Evolutionary conservation across 2,113 vertebrate genomes (phyloP).

Genomic region (Mormyrus iriodes): DNA sequence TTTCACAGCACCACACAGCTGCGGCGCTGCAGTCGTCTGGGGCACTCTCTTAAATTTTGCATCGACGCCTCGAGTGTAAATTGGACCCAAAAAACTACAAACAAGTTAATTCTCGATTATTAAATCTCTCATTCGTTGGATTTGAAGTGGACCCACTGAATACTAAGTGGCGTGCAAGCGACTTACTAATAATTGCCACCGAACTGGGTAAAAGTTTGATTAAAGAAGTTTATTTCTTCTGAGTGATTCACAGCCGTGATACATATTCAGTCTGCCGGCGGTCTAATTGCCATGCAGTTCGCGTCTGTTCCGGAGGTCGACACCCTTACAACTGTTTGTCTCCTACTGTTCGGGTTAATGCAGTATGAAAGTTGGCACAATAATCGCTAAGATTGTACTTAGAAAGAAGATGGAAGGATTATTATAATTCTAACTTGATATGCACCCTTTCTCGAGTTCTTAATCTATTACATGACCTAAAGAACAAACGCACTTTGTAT

Average conservation of each 20-base stretch:
- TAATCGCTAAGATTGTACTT: background rate
- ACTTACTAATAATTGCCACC: background rate
- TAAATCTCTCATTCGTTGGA: background rate
- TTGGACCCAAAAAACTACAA: slow-evolving; percentile 3
- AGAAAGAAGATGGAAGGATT: background rate
- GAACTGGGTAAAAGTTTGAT: background rate
- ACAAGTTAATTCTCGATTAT: slow-evolving; percentile 16
- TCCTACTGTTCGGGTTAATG: background rate
- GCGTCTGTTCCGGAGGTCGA: background rate
- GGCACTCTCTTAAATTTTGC: slow-evolving; percentile 24
- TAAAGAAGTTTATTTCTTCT: slow-evolving; percentile 6
- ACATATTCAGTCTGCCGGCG: background rate
- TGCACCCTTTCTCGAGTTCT: background rate
- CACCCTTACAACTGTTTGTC: background rate
- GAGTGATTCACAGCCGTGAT: background rate
- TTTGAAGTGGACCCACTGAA: slow-evolving; percentile 4
- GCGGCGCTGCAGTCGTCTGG: slow-evolving; percentile 47
- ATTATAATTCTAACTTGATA: background rate
- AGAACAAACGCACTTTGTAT: background rate
- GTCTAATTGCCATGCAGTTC: slow-evolving; percentile 7
- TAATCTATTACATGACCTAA: background rate
- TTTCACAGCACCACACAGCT: slow-evolving; percentile 75
- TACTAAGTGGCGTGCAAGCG: background rate
- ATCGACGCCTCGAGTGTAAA: background rate
- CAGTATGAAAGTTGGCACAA: background rate